Conservation (phyloP, 2,113 vertebrate genomes). For the Mormoops blainvillei region DNA sequence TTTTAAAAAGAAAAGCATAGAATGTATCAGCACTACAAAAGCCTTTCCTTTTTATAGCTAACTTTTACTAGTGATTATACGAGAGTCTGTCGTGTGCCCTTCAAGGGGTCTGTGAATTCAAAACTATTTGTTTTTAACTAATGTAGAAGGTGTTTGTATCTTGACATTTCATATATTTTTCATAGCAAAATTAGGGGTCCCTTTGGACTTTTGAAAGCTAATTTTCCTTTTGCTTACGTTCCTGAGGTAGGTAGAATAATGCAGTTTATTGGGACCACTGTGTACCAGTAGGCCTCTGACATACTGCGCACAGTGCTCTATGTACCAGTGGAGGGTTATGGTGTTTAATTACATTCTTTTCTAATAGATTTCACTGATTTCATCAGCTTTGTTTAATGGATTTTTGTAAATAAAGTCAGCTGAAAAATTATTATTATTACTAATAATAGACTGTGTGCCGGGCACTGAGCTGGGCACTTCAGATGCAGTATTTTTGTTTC, state of each 20-base stretch:
- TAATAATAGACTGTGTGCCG: not conserved
- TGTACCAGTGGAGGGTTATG: not conserved
- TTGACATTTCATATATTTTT: slow-evolving; percentile 15
- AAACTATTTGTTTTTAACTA: not conserved
- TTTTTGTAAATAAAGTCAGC: not conserved
- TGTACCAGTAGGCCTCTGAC: not conserved
- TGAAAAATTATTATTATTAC: not conserved
- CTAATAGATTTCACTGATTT: not conserved
- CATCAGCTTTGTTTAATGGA: not conserved
- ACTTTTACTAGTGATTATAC: not conserved
- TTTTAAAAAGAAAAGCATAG: not conserved
- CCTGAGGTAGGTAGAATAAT: not conserved
- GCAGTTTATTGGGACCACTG: not conserved
- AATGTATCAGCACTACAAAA: not conserved
- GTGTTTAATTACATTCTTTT: not conserved
- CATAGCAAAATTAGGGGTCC: not conserved
- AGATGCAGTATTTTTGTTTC: not conserved
- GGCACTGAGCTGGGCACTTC: not conserved
- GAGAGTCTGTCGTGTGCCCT: not conserved
- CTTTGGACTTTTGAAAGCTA: not conserved
- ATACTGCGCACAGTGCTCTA: not conserved
- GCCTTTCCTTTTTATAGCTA: not conserved
- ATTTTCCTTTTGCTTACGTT: not conserved
- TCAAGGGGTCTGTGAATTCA: not conserved
- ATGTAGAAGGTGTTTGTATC: not conserved